Conservation (phyloP, 1,140 invertebrate species). For the Magallana angulata region DNA sequence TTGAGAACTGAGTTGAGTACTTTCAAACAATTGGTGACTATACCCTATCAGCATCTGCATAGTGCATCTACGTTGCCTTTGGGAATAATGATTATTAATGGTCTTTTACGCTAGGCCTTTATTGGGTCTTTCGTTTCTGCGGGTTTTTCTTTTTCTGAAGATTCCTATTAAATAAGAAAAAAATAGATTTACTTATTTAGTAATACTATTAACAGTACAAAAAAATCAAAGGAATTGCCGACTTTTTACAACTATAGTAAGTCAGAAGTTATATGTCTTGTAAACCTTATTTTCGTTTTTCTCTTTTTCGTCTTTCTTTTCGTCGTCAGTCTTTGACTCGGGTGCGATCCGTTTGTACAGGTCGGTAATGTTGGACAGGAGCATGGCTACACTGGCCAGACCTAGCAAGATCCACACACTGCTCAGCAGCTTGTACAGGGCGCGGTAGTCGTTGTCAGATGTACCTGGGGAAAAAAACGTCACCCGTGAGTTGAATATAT, state of each 20-base stretch:
- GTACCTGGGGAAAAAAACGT: constrained; percentile 12
- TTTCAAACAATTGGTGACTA: too few relatives aligned
- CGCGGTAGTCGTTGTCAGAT: constrained; percentile 12
- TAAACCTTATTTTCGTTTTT: too few relatives aligned
- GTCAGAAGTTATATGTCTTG: too few relatives aligned
- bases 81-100: too few relatives aligned
- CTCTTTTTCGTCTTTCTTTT: not conserved
- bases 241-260: too few relatives aligned
- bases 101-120: not conserved
- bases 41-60: too few relatives aligned
- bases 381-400: constrained; percentile 32
- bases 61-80: too few relatives aligned
- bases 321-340: not conserved
- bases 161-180: not conserved
- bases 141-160: not conserved
- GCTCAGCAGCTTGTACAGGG: constrained; percentile 40
- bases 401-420: constrained; percentile 43
- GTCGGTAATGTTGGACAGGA: constrained; percentile 39
- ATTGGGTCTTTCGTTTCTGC: not conserved
- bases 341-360: not conserved
- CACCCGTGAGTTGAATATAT: too few relatives aligned
- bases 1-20: too few relatives aligned
- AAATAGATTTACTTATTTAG: not conserved
- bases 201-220: too few relatives aligned
- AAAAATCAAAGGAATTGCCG: too few relatives aligned